Evolutionary conservation across 2,797 vertebrate genomes (phyloP), one percentile per base, ranked within the genome.

Genomic region (Hafferia zeledoni): DNA sequence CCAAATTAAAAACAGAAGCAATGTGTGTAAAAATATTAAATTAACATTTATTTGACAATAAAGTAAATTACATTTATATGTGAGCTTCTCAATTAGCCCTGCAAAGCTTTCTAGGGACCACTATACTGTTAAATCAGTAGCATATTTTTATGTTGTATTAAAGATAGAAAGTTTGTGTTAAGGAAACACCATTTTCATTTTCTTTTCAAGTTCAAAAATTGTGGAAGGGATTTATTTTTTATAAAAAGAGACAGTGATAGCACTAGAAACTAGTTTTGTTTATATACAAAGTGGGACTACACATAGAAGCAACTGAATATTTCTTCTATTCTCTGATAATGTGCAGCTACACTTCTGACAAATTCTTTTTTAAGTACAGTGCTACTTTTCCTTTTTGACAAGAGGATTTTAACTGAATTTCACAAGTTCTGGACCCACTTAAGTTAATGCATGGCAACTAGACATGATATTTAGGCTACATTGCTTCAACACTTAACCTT

Each of bases 21-120:
- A 92, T 77, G n/a, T 81, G 83, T 89, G 83, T 95, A 65, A 92
- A 91, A 96, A 96, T 91, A 93, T 96, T 95, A 96, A 96, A 97
- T 96, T 96, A 97, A 97, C 96, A 97, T 95, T 96, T 90, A 96
- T 95, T 97, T 97, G 95, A 92, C 94, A 97, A 53, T 94, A 89
- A 89, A 97, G 96, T 89, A 97, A 90, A 97, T 97, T 97, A 94
- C 53, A 56, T 96, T 93, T 94, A 87, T 93, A 91, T 91, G 49
- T 94, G 78, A 96, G 94, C 91, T 96, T 97, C 94, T 97, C 92
- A 97, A 94, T 97, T 97, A 97, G 80, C 74, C 90, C 13, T 76
- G 8, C 61, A 95, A 96, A 79, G 46, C 65, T 95, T 96, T 76
- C 70, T 91, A 94, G 91, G 93, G 95, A 89, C 88, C 63, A 93